Base-by-base conservation (phyloP, 2,113 vertebrate species). In the Bubalus kerabau region DNA sequence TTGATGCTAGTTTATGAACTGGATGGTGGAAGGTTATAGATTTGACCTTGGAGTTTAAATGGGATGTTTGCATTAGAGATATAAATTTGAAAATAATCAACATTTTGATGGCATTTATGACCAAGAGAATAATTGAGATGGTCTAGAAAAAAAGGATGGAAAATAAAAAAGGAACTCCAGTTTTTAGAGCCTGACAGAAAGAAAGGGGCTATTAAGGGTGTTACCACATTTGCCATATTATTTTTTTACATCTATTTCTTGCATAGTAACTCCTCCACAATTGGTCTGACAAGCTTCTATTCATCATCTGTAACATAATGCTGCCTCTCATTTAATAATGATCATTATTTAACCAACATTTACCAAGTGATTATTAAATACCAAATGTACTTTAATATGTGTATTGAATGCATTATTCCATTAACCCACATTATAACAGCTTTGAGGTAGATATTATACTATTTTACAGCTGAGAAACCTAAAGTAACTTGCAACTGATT, bases 321-420 rank as follows among this genome's bases (percentile, higher is more conserved):
- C 9, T 87, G 86, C 7, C 23, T 81, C 4, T 94, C 36, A 14
- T 36, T 81, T 74, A 94, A 97, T 91, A 95, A 71, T 60, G 24
- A 60, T 64, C 56, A 82, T 50, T 52, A 87, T 88, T 95, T 95
- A 95, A 84, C 12, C 54, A 94, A 94, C 17, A 84, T 83, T 96
- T 90, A 84, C 52, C 56, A 93, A 43, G 8, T 40, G 36, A 81
- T 60, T 91, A 88, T 91, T 81, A 95, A 95, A 71, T 93, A 67
- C 40, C 16, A 83, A 64, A 80, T 60, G 6, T 40, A 91, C 43
- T 90, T 87, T 48, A 87, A 36, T 83, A 87, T 57, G 14, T 36
- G 23, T 95, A 54, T 88, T 97, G 46, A 92, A 78, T 60, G 15
- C 43, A 89, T 89, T 87, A 78, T 71, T 23, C 30, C 40, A 88